phyloP scores from a whole-genome alignment of 2,113 vertebrate species.

The Copsychus sechellarum region DNA sequence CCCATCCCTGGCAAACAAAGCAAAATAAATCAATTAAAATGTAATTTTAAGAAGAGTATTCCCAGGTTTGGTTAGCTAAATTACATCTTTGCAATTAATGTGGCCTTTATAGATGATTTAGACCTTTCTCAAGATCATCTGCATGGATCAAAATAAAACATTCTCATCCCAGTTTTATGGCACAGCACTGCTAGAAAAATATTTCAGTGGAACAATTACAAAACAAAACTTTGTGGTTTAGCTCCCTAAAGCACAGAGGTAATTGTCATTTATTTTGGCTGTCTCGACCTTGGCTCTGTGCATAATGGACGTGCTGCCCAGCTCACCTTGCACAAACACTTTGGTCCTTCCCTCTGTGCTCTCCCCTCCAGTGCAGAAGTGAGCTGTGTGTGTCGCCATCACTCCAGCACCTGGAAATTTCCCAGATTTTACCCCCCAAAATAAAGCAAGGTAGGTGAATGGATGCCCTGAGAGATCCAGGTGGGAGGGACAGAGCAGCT shows the following conservation, averaged over 20 bases:
- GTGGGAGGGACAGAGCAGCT: background rate
- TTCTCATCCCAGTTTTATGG: background rate
- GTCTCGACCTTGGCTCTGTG: fast-evolving
- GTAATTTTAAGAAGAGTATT: background rate
- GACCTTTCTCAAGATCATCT: background rate
- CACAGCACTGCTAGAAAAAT: background rate
- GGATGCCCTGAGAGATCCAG: fast-evolving
- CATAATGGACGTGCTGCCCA: background rate
- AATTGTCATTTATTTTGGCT: background rate
- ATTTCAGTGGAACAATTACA: background rate
- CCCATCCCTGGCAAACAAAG: background rate
- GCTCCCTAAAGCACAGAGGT: background rate
- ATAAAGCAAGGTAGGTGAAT: background rate
- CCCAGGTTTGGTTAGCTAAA: background rate
- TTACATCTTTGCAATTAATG: background rate
- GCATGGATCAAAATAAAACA: background rate
- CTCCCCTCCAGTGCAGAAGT: background rate
- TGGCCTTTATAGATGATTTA: background rate
- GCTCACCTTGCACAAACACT: background rate
- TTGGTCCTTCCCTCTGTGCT: background rate
- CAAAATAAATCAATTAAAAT: conserved; percentile 25
- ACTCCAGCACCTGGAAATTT: background rate
- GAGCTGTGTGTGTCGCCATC: fast-evolving
- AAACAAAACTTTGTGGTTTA: background rate
- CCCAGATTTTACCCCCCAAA: background rate